phyloP scores from a whole-genome alignment of 2,888 invertebrate genomes.

The Cyclophora punctaria region DNA sequence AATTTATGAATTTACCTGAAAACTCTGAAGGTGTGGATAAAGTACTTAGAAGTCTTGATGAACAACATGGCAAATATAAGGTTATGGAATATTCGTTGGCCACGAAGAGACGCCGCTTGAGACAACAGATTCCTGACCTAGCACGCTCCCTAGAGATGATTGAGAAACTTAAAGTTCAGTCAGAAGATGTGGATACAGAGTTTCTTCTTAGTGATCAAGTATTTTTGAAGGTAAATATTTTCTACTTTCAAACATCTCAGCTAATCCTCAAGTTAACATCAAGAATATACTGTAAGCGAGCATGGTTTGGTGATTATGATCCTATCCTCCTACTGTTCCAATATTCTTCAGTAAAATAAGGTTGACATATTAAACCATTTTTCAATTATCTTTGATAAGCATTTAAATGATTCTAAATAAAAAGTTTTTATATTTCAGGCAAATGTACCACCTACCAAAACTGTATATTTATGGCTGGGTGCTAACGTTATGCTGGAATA shows the following conservation, averaged over 20 bases:
- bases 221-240: constrained; percentile 74
- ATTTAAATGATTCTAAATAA: no score
- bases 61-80: constrained; percentile 96
- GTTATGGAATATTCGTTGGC: constrained; percentile 96
- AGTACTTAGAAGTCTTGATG: constrained; percentile 90
- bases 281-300: background rate
- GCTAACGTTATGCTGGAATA: constrained; percentile 99
- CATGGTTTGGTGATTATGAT: no score
- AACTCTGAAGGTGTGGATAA: constrained; percentile 89
- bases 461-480: constrained; percentile 88
- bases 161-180: constrained; percentile 87
- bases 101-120: constrained; percentile 89
- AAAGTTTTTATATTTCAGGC: constrained; percentile 77
- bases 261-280: background rate
- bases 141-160: constrained; percentile 94
- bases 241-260: background rate
- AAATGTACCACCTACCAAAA: constrained; percentile 90
- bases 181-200: constrained; percentile 87
- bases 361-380: no score
- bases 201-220: constrained; percentile 96
- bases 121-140: constrained; percentile 95
- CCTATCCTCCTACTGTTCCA: no score
- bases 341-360: no score
- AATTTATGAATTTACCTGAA: constrained; percentile 89
- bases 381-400: no score